These are phyloP conservation scores for Hypena proboscidalis DNA, from an alignment of 2,888 invertebrate genomes.

Conservation along the genomic window DNA sequence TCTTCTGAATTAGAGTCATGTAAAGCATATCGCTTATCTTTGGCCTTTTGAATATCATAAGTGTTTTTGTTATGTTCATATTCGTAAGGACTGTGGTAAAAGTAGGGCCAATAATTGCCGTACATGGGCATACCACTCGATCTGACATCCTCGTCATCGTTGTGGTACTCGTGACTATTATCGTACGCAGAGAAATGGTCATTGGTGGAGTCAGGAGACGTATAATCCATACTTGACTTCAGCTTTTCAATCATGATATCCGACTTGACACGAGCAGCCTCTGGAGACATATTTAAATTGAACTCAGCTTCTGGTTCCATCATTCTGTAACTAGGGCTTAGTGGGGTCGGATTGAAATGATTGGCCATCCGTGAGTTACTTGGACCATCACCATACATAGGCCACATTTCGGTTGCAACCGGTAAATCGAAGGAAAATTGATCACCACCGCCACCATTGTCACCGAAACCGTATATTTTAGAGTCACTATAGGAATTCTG, in stretches of 20 bases:
- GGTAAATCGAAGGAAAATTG: too few species aligned
- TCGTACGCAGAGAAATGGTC: constrained; percentile 40
- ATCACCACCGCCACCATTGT: too few species aligned
- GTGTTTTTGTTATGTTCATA: constrained; percentile 57
- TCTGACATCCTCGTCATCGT: constrained; percentile 68
- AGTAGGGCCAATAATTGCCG: constrained; percentile 62
- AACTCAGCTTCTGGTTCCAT: constrained; percentile 51
- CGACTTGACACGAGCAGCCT: constrained; percentile 45
- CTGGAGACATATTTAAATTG: constrained; percentile 36
- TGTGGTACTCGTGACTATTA: constrained; percentile 45
- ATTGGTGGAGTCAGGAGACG: constrained; percentile 32
- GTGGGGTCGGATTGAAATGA: too few species aligned
- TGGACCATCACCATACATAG: too few species aligned
- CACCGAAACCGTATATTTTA: too few species aligned
- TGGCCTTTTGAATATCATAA: constrained; percentile 56
- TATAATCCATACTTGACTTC: constrained; percentile 54
- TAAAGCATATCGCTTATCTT: constrained; percentile 64
- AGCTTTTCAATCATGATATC: constrained; percentile 53
- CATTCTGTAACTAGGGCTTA: too few species aligned
- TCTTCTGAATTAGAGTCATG: constrained; percentile 35
- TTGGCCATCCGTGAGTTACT: too few species aligned
- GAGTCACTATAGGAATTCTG: too few species aligned
- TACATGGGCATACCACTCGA: constrained; percentile 57
- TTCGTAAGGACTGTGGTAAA: constrained; percentile 62
- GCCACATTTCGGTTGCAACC: too few species aligned